Percentiles rank a stretch among this genome's conserved stretches.
These are phyloP conservation scores for Megathymus violae DNA, from an alignment of 1,140 invertebrate species.

Conservation along the genomic window DNA sequence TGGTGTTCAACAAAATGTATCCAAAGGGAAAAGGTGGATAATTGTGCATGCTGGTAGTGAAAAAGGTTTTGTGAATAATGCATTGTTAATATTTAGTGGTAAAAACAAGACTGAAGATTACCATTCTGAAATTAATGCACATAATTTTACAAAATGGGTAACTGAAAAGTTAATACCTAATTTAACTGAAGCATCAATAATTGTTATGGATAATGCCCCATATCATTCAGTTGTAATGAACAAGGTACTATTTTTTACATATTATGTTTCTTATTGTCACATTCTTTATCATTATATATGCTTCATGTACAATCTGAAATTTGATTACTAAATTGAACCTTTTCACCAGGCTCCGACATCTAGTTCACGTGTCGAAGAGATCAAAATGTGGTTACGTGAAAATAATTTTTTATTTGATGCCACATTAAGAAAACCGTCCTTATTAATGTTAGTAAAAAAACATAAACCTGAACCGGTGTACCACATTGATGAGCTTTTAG, in stretches of 20 bases:
- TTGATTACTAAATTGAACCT: too few relatives aligned
- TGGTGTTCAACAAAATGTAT: not conserved
- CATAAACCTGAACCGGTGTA: not conserved
- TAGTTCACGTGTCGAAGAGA: not conserved
- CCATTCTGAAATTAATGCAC: conserved; percentile 37
- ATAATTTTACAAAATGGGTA: not conserved
- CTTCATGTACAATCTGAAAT: too few relatives aligned
- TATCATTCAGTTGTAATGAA: too few relatives aligned
- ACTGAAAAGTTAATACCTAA: not conserved
- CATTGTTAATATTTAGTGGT: conserved; percentile 34
- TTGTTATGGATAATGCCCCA: too few relatives aligned
- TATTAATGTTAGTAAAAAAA: too few relatives aligned
- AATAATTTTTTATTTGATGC: not conserved
- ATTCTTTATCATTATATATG: too few relatives aligned
- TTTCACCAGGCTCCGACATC: too few relatives aligned
- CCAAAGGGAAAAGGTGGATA: conserved; percentile 31
- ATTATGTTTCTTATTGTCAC: not conserved
- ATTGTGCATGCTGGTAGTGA: conserved; percentile 35
- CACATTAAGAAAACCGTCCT: too few relatives aligned
- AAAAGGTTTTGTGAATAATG: conserved; percentile 38
- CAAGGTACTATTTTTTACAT: too few relatives aligned
- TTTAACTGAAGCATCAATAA: not conserved
- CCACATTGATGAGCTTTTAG: not conserved
- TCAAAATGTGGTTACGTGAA: not conserved
- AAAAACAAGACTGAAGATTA: conserved; percentile 39